Base-by-base conservation (phyloP, 2,888 invertebrate genomes). In the Thera obeliscata region DNA sequence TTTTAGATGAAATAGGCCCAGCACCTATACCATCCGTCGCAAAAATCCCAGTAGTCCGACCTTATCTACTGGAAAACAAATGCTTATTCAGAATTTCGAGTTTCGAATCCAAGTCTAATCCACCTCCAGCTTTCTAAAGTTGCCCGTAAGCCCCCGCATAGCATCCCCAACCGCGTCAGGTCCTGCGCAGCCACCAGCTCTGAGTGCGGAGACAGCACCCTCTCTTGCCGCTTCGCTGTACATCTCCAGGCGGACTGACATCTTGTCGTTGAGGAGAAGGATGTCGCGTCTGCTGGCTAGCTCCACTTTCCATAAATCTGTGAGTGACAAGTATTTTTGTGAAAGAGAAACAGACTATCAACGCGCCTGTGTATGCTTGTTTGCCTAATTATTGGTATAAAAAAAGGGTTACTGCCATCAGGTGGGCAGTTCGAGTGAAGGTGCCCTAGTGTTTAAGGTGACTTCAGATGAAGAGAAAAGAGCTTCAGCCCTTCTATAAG, bases 111-210 rank as follows among this genome's bases (percentile, higher is more conserved):
- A 33, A 33, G 33, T 61, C 22, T 82, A 97, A 88, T 97, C 97
- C 48, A 97, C 96, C 93, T 97, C 96, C 61, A 97, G 94, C 87
- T 96, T 96, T 73, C 97, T 94, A 84, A 97, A 97, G 80, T 96
- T 96, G 61, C 97, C 97, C 3, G 95, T 96, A 43, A 97, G 94
- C 2, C 96, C 96, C 75, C 95, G 94, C 84, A 95, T 93, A 41
- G 96, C 95, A 82, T 96, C 96, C 5, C 95, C 95, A 35, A 96
- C 95, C 0, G 95, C 93, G 60, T 95, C 95, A 58, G 95, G 95
- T 56, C 95, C 94, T 63, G 96, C 95, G 79, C 94, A 93, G 0
- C 90, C 94, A 59, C 94, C 95, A 38, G 95, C 86, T 71, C 95
- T 95, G 58, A 97, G 85, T 0, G 96, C 97, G 0, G 96, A 96